These are phyloP conservation scores for Arnoldichthys spilopterus DNA, from an alignment of 2,797 vertebrate species.

Conservation along the genomic window DNA sequence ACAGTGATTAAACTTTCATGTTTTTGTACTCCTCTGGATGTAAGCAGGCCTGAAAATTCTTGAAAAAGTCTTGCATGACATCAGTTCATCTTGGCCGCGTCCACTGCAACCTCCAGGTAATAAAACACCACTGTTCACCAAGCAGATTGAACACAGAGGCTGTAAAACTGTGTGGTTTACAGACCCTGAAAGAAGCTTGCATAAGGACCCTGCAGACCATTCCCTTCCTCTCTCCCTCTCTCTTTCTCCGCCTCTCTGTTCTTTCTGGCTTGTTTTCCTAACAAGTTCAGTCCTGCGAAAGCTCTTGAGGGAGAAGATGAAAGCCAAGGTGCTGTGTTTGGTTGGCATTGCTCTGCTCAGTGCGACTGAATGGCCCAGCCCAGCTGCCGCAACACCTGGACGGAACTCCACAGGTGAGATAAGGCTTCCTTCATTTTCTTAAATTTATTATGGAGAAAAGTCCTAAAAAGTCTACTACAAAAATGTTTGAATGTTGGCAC, in stretches of 20 bases:
- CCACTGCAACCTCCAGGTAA: too few species aligned
- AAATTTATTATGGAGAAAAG: too few species aligned
- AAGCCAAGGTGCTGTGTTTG: slow-evolving; percentile 47
- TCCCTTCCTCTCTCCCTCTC: background rate
- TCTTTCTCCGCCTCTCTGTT: slow-evolving; percentile 24
- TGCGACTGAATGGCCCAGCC: slow-evolving; percentile 52
- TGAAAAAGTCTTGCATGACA: too few species aligned
- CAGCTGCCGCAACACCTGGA: slow-evolving; percentile 29
- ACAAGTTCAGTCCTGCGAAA: slow-evolving; percentile 54
- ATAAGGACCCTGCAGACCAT: slow-evolving; percentile 25
- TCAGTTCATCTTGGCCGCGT: too few species aligned
- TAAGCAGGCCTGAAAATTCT: too few species aligned
- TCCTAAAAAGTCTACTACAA: too few species aligned
- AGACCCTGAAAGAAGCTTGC: background rate
- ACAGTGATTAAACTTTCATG: too few species aligned
- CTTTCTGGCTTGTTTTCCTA: slow-evolving; percentile 44
- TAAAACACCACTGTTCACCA: too few species aligned
- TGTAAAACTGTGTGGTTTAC: background rate
- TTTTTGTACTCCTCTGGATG: too few species aligned
- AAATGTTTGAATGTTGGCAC: too few species aligned
- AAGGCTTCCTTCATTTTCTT: too few species aligned
- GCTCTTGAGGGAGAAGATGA: slow-evolving; percentile 63
- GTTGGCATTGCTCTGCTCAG: slow-evolving; percentile 59
- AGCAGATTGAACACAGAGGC: too few species aligned
- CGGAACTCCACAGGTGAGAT: slow-evolving; percentile 58